A percentile compares a stretch with the other conserved stretches of the same genome.
Evolutionary conservation across 2,888 invertebrate species (phyloP).

Genomic region (Dysmachus trigonus): DNA sequence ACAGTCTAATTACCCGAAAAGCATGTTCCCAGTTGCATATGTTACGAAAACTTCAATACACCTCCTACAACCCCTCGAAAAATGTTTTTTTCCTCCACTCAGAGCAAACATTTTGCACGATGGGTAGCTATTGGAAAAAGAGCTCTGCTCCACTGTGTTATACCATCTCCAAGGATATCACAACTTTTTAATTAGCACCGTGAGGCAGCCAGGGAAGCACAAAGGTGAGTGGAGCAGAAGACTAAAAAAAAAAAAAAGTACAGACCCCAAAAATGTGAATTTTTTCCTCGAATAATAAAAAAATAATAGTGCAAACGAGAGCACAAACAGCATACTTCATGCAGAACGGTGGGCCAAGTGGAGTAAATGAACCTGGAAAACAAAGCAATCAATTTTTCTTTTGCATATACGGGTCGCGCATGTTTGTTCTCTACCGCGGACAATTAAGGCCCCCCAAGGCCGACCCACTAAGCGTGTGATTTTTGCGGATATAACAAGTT

Average conservation of each 20-base stretch:
- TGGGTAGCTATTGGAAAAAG: background rate
- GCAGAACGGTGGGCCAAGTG: background rate
- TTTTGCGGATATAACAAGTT: background rate
- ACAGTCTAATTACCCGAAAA: background rate
- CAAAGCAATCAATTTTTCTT: background rate
- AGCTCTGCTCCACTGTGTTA: background rate
- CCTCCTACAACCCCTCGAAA: background rate
- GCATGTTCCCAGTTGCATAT: background rate
- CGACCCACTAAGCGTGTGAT: background rate
- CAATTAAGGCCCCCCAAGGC: background rate
- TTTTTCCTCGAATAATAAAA: background rate
- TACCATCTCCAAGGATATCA: background rate
- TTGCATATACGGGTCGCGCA: background rate
- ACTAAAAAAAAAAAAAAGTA: background rate
- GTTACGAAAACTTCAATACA: background rate
- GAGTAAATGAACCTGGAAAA: background rate
- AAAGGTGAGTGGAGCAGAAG: background rate
- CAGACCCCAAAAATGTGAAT: background rate
- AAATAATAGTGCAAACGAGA: background rate
- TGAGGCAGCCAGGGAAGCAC: background rate
- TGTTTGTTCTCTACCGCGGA: background rate
- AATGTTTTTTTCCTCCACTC: background rate
- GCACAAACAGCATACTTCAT: background rate
- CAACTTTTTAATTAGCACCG: background rate
- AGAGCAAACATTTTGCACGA: background rate